These are phyloP conservation scores for Tragelaphus scriptus DNA, from an alignment of 2,113 vertebrate species.

Conservation along the genomic window DNA sequence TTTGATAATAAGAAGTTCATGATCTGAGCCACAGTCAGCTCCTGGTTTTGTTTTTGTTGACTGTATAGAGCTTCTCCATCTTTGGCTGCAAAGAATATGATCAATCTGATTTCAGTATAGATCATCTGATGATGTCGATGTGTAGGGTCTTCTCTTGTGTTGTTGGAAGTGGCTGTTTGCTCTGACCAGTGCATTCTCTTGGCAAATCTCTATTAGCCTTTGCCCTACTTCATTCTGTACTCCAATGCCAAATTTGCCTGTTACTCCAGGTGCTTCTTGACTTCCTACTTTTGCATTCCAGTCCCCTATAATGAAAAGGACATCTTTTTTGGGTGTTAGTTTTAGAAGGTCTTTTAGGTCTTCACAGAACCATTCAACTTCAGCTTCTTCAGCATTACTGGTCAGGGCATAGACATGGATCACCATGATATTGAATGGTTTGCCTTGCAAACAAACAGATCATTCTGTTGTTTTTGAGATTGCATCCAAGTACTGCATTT, in stretches of 20 bases:
- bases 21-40: not conserved
- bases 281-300: not conserved
- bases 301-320: not conserved
- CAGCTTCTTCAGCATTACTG: too few species aligned
- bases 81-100: not conserved
- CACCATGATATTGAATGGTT: too few species aligned
- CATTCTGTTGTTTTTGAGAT: too few species aligned
- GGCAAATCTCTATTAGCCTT: not conserved
- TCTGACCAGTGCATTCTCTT: not conserved
- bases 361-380: too few species aligned
- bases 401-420: too few species aligned
- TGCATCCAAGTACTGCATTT: too few species aligned
- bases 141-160: too few species aligned
- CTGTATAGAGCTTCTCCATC: not conserved
- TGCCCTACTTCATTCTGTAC: not conserved
- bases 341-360: too few species aligned
- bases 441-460: too few species aligned
- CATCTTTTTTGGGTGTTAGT: not conserved
- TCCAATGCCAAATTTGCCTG: not conserved
- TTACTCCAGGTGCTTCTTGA: not conserved
- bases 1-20: not conserved
- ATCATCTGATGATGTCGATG: not conserved
- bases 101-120: not conserved
- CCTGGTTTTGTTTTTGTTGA: not conserved
- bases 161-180: too few species aligned